These are phyloP conservation scores for Acropternis orthonyx DNA, from an alignment of 2,797 vertebrate species.

Conservation along the genomic window DNA sequence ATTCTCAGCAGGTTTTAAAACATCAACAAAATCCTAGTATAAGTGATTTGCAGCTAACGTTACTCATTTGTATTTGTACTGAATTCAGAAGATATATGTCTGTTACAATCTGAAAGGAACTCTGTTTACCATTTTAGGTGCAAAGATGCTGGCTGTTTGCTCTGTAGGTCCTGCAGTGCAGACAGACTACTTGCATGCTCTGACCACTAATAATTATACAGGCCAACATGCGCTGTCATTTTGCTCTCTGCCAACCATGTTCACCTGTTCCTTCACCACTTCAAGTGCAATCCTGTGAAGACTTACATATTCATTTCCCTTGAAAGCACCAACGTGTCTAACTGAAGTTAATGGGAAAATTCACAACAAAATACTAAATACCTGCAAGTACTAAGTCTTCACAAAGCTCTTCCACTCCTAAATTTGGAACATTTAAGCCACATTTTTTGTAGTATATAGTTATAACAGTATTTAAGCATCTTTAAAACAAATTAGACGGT, in stretches of 20 bases:
- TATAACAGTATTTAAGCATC: neutral
- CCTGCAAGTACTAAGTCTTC: neutral
- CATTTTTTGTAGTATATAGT: neutral
- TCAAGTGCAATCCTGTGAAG: neutral
- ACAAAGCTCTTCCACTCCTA: neutral
- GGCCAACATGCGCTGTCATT: neutral
- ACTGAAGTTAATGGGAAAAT: neutral
- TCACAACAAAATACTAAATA: neutral
- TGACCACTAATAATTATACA: neutral
- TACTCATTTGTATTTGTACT: neutral
- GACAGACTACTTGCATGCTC: neutral
- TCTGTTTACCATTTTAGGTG: neutral
- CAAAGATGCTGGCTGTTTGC: neutral
- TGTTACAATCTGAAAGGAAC: neutral
- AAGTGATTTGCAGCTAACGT: neutral
- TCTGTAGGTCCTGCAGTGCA: neutral
- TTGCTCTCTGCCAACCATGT: neutral
- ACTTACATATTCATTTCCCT: neutral
- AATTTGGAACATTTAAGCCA: neutral
- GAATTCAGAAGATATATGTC: neutral
- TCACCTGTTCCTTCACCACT: neutral
- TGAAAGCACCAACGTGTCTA: neutral
- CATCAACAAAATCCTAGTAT: neutral
- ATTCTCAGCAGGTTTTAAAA: neutral
- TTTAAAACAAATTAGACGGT: neutral